phyloP scores from a whole-genome alignment of 2,797 vertebrate species.

The Miichthys miiuy region DNA sequence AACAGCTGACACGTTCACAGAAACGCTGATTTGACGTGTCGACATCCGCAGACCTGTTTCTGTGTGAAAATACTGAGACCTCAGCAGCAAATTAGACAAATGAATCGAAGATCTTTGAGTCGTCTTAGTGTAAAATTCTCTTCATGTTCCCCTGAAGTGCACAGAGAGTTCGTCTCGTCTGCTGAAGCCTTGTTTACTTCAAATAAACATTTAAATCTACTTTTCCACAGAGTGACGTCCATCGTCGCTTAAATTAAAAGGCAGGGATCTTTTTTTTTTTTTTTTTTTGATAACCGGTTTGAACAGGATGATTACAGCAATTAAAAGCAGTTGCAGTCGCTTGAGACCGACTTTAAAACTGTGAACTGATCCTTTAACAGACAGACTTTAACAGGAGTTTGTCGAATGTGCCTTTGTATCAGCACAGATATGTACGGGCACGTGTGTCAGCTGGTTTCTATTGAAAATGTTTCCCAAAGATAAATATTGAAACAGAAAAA shows the following conservation, averaged over 20 bases:
- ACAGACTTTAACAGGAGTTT: neutral
- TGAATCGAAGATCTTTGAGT: no score
- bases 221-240: neutral
- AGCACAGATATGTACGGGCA: neutral
- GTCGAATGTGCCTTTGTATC: constrained; percentile 13
- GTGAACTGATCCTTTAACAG: neutral
- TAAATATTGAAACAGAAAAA: constrained; percentile 1
- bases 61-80: no score
- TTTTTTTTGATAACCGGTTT: no score
- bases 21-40: no score
- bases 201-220: neutral
- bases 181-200: neutral
- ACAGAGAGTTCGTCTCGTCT: neutral
- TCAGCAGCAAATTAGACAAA: no score
- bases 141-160: neutral
- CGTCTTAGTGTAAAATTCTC: no score
- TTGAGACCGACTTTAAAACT: neutral
- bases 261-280: no score
- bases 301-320: neutral
- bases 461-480: constrained; percentile 21
- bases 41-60: neutral
- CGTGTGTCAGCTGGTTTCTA: constrained; percentile 8
- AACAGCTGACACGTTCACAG: no score
- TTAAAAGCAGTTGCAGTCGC: neutral
- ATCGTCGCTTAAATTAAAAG: neutral